Percentiles rank a stretch among this genome's conserved stretches.
These are phyloP conservation scores for Hystrix cristata DNA, from an alignment of 2,113 vertebrate species.

Conservation along the genomic window DNA sequence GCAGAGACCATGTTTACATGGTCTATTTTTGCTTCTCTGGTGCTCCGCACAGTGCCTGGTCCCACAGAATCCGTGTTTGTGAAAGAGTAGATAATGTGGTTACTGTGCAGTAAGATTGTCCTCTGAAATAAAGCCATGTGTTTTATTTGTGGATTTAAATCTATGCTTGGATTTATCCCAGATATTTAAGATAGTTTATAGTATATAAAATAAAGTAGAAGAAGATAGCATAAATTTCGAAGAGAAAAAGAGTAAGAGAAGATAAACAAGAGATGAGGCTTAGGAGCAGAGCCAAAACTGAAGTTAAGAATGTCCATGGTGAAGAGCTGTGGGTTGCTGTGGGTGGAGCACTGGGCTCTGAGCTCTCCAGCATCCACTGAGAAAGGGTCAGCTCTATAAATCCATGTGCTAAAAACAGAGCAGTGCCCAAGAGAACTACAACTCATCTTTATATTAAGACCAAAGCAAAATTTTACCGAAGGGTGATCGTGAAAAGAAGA, in stretches of 20 bases:
- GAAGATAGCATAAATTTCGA: not conserved
- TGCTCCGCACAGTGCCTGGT: not conserved
- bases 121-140: not conserved
- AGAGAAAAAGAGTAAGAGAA: not conserved
- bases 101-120: not conserved
- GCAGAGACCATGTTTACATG: fast-evolving
- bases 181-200: constrained; percentile 7
- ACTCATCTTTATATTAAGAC: not conserved
- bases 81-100: not conserved
- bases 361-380: not conserved
- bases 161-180: constrained; percentile 25
- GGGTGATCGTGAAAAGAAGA: not conserved
- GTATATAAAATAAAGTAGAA: not conserved
- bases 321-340: not conserved
- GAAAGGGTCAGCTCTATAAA: not conserved
- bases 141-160: constrained; percentile 16
- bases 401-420: not conserved
- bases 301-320: fast-evolving
- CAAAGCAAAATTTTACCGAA: constrained; percentile 22
- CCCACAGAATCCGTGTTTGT: not conserved
- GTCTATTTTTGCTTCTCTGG: not conserved
- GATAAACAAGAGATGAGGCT: not conserved
- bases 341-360: not conserved
- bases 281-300: not conserved
- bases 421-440: not conserved